phyloP scores from a whole-genome alignment of 2,113 vertebrate species.

The Psittacula cyanocephala region DNA sequence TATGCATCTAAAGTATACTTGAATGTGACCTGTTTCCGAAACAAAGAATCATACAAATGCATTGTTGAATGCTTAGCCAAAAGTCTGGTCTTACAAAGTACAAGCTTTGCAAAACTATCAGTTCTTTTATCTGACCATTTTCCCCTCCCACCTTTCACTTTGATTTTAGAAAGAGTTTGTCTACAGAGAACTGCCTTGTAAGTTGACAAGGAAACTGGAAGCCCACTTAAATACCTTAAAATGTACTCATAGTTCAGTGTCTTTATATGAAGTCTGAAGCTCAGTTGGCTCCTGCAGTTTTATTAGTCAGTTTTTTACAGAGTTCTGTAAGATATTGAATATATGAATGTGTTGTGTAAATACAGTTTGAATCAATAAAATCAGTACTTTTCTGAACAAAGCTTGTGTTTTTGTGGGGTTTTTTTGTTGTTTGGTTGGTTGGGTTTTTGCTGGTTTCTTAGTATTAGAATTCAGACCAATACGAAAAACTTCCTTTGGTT shows the following conservation, averaged over 20 bases:
- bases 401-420: neutral
- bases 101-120: slow-evolving; percentile 8
- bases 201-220: slow-evolving; percentile 41
- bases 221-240: slow-evolving; percentile 37
- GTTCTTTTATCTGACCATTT: neutral
- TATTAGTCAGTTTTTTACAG: slow-evolving; percentile 73
- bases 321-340: slow-evolving; percentile 76
- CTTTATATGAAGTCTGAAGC: slow-evolving; percentile 43
- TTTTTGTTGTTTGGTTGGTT: no score
- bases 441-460: neutral
- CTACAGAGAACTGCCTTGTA: neutral
- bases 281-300: slow-evolving; percentile 70
- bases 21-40: neutral
- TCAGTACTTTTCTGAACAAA: slow-evolving; percentile 58
- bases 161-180: slow-evolving; percentile 2
- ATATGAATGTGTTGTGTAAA: slow-evolving; percentile 80
- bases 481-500: neutral
- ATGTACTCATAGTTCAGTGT: slow-evolving; percentile 46
- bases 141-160: neutral
- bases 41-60: neutral
- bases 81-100: neutral
- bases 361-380: slow-evolving; percentile 79
- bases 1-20: neutral
- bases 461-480: neutral
- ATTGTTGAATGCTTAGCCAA: neutral